A percentile compares a stretch with the other conserved stretches of the same genome.
Evolutionary conservation across 2,797 vertebrate genomes (phyloP).

Genomic region (Centroberyx gerrardi): DNA sequence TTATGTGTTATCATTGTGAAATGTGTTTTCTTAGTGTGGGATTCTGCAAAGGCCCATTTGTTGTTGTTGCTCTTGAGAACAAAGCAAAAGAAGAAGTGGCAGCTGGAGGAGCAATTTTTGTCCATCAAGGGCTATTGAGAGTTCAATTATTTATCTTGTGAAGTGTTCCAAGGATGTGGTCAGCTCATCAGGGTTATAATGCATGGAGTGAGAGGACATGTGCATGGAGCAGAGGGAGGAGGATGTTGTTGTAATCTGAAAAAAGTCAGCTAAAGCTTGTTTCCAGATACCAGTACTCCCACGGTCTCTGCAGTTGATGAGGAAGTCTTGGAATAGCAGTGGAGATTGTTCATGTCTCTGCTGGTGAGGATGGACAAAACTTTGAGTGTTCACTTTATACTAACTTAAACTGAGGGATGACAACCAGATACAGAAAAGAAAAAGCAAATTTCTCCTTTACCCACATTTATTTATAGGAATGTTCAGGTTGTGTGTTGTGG

Average conservation of each 20-base stretch:
- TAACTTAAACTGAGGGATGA: conserved; percentile 46
- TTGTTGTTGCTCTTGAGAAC: conserved; percentile 85
- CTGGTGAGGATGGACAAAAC: conserved; percentile 68
- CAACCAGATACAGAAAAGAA: conserved; percentile 24
- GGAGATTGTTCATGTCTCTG: conserved; percentile 77
- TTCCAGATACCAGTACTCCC: conserved; percentile 85
- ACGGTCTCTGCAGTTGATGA: conserved; percentile 78
- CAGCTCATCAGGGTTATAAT: conserved; percentile 83
- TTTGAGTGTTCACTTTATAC: conserved; percentile 40
- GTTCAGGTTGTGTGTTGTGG: neutral
- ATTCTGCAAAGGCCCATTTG: conserved; percentile 81
- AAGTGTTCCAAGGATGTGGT: conserved; percentile 86
- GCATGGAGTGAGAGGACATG: conserved; percentile 78
- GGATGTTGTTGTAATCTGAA: conserved; percentile 79
- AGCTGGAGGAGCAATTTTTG: conserved; percentile 85
- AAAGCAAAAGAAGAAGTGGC: conserved; percentile 85
- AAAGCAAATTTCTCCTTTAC: conserved; percentile 33
- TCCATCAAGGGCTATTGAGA: conserved; percentile 85
- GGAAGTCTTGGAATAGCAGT: conserved; percentile 78
- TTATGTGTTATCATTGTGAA: conserved; percentile 85
- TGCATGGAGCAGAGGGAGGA: conserved; percentile 74
- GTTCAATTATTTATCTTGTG: conserved; percentile 87
- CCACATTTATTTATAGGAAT: conserved; percentile 31
- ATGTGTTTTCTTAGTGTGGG: conserved; percentile 83
- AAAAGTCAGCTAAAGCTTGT: conserved; percentile 80